Evolutionary conservation across 2,797 vertebrate species (phyloP).

Genomic region (Megalops cyprinoides): DNA sequence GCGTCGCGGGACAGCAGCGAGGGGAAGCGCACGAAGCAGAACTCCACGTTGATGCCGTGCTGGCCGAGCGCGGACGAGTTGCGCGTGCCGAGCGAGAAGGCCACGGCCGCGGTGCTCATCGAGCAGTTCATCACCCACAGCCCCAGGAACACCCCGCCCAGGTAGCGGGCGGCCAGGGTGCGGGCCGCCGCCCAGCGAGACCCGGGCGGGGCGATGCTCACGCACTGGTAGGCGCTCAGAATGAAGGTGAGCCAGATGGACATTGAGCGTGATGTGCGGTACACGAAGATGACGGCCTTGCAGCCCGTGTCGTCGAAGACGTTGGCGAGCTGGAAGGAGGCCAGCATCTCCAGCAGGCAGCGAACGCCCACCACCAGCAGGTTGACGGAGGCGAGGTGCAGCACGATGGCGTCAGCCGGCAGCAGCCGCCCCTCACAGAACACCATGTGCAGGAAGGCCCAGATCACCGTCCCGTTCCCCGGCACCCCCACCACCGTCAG

Average conservation of each 20-base stretch:
- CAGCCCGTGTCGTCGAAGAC: conserved; percentile 67
- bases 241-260: conserved; percentile 80
- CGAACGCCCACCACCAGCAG: conserved; percentile 70
- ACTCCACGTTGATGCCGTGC: conserved; percentile 67
- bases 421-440: conserved; percentile 62
- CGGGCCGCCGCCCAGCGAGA: conserved; percentile 63
- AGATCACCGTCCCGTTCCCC: conserved; percentile 64
- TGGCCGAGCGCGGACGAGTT: conserved; percentile 48
- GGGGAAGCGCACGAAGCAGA: conserved; percentile 69
- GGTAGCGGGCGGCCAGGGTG: conserved; percentile 43
- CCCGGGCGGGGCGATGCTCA: conserved; percentile 70
- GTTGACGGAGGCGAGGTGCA: conserved; percentile 71
- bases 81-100: conserved; percentile 57
- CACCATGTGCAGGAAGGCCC: conserved; percentile 62
- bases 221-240: conserved; percentile 71
- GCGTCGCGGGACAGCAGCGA: conserved; percentile 57
- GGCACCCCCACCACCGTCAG: conserved; percentile 68
- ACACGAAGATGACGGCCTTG: conserved; percentile 70
- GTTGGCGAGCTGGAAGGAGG: conserved; percentile 58
- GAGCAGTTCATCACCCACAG: conserved; percentile 71
- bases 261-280: conserved; percentile 69
- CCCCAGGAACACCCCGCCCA: conserved; percentile 60
- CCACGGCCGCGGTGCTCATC: conserved; percentile 53
- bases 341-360: conserved; percentile 69
- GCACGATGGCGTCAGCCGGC: conserved; percentile 69